phyloP scores from a whole-genome alignment of 1,140 invertebrate species.

The Lithobius niger region DNA sequence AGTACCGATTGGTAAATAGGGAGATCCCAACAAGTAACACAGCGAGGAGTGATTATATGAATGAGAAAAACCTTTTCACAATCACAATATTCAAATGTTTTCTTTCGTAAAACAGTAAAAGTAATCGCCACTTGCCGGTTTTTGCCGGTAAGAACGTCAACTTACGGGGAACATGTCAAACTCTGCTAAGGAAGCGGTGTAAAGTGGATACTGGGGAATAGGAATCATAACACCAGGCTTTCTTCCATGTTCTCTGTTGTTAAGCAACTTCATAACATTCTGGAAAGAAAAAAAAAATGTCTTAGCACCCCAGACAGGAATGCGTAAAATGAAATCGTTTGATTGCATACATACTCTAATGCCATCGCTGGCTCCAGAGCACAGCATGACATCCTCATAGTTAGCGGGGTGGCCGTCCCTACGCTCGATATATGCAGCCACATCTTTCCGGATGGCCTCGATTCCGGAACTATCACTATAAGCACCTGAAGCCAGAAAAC shows the following conservation, averaged over 20 bases:
- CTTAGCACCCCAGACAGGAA: background rate
- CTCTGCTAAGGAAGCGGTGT: constrained; percentile 86
- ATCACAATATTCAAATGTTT: too few relatives aligned
- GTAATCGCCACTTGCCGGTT: too few relatives aligned
- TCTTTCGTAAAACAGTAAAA: too few relatives aligned
- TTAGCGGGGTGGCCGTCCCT: constrained; percentile 66
- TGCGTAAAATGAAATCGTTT: background rate
- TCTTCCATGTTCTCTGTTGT: constrained; percentile 41
- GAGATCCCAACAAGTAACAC: too few relatives aligned
- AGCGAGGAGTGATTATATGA: too few relatives aligned
- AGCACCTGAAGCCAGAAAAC: constrained; percentile 45
- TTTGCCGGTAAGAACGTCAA: too few relatives aligned
- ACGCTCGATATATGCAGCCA: constrained; percentile 72
- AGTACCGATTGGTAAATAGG: too few relatives aligned
- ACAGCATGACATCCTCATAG: constrained; percentile 69
- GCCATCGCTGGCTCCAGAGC: constrained; percentile 78
- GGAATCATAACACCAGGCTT: constrained; percentile 81
- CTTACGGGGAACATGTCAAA: constrained; percentile 58
- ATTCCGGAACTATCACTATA: constrained; percentile 91
- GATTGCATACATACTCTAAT: constrained; percentile 51
- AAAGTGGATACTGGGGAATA: constrained; percentile 96
- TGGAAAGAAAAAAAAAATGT: constrained; percentile 27
- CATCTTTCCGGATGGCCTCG: constrained; percentile 76
- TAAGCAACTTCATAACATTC: constrained; percentile 55
- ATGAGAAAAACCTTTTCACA: too few relatives aligned